phyloP scores from a whole-genome alignment of 2,888 invertebrate species.

The Aphidoletes aphidimyza region DNA sequence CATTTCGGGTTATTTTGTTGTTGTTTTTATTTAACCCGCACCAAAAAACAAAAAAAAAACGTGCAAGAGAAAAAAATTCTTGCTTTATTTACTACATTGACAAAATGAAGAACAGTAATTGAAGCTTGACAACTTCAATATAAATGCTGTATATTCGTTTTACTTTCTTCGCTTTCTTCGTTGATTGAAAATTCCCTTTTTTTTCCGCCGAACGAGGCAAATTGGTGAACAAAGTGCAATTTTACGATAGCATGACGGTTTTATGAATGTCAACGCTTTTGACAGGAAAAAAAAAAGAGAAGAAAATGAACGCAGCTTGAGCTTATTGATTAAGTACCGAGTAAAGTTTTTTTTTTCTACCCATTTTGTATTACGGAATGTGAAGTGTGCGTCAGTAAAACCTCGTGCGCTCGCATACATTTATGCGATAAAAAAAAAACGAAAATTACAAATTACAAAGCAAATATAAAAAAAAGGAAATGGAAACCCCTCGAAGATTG shows the following conservation, averaged over 20 bases:
- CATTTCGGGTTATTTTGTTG: too few species aligned
- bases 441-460: background rate
- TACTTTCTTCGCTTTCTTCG: too few species aligned
- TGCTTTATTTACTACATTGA: background rate
- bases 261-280: background rate
- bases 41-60: too few species aligned
- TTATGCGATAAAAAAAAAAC: background rate
- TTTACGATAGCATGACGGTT: background rate
- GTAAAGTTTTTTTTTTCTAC: background rate
- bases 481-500: background rate
- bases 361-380: too few species aligned
- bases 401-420: background rate
- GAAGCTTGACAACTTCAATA: too few species aligned
- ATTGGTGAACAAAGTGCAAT: background rate
- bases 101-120: background rate
- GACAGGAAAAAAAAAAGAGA: background rate
- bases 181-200: too few species aligned
- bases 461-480: background rate
- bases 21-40: too few species aligned
- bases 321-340: background rate
- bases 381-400: background rate
- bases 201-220: too few species aligned
- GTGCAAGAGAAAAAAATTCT: background rate
- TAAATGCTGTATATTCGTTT: too few species aligned
- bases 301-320: background rate